These are phyloP conservation scores for Echinarachnius parma DNA, from an alignment of 53 echinoderm and acorn worm species.

Conservation along the genomic window DNA sequence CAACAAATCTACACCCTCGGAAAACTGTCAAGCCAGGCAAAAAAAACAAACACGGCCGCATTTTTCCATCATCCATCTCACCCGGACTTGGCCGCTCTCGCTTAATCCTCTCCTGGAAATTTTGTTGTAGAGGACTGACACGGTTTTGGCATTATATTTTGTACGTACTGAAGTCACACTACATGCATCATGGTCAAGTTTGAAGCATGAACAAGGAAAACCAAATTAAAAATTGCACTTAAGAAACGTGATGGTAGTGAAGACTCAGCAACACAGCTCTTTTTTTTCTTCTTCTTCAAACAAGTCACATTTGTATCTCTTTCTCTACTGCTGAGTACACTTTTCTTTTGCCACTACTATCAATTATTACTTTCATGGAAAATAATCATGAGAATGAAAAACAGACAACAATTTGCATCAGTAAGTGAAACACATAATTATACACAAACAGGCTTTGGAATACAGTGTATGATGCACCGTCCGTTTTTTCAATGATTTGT, in stretches of 20 bases:
- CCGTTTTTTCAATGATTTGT: slow-evolving; percentile 6
- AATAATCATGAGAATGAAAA: too few relatives aligned
- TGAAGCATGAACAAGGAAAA: slow-evolving; percentile 30
- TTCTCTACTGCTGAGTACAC: not conserved
- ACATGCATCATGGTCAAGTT: too few relatives aligned
- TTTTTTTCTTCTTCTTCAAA: not conserved
- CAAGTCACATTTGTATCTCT: slow-evolving; percentile 2
- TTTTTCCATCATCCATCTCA: too few relatives aligned
- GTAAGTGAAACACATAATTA: slow-evolving; percentile 35
- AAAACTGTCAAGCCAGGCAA: too few relatives aligned
- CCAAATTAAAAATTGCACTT: slow-evolving; percentile 54
- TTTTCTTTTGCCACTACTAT: too few relatives aligned
- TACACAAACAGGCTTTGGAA: slow-evolving; percentile 37
- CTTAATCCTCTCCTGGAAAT: not conserved
- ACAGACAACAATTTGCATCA: slow-evolving; percentile 31
- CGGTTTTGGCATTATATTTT: not conserved
- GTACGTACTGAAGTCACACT: too few relatives aligned
- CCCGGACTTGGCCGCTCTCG: not conserved
- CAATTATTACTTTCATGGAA: slow-evolving; percentile 32
- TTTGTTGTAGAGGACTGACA: not conserved
- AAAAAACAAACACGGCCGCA: too few relatives aligned
- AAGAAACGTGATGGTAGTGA: slow-evolving; percentile 39
- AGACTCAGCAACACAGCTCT: slow-evolving; percentile 5
- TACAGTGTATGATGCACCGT: slow-evolving; percentile 48
- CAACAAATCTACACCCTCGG: slow-evolving; percentile 34